Base-by-base conservation (phyloP, 2,797 vertebrate species). In the Tapera naevia region DNA sequence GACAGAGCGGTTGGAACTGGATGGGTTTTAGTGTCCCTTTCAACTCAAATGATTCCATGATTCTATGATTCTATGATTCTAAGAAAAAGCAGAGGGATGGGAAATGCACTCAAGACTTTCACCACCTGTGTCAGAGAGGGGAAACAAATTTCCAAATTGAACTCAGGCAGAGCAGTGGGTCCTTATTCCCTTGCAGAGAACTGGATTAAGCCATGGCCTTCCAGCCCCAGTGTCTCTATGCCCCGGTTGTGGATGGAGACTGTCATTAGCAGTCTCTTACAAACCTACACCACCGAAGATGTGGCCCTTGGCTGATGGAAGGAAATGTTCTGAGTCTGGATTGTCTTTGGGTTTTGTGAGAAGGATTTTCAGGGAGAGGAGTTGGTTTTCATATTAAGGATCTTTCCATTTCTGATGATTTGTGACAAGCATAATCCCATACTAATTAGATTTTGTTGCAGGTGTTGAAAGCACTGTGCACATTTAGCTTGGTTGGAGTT, bases 391-490 rank as follows among this genome's bases (percentile, higher is more conserved):
- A 66, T 3, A 11, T 79, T 18, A 8, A 80, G 91, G 84, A 80
- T 91, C 82, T 83, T 71, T 66, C 80, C 58, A 30, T 76, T 78
- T 71, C 81, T 65, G 73, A 96, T 81, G 90, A 53, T 88, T 94
- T 91, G 84, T 70, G 95, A 94, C 94, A 56, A 41, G 70, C 90
- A 64, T 95, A 96, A 97, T 97, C 96, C 96, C 37, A 22, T 37
- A 45, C 91, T 97, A 96, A 97, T 97, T 96, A 96, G 95, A 96
- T 97, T 94, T 92, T 18, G 5, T 78, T 17, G 13, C 66, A 14
- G 60, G 94, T 93, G 94, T 57, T 87, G 94, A 97, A 95, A 97
- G 91, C 80, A 18, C 89, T 13, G 24, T 7, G 48, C 72, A n/a
- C 30, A 6, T 82, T 86, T 27, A 10, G 16, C 50, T 56, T 3